These are phyloP conservation scores for Tragelaphus strepsiceros DNA, from an alignment of 2,113 vertebrate species.

Conservation along the genomic window DNA sequence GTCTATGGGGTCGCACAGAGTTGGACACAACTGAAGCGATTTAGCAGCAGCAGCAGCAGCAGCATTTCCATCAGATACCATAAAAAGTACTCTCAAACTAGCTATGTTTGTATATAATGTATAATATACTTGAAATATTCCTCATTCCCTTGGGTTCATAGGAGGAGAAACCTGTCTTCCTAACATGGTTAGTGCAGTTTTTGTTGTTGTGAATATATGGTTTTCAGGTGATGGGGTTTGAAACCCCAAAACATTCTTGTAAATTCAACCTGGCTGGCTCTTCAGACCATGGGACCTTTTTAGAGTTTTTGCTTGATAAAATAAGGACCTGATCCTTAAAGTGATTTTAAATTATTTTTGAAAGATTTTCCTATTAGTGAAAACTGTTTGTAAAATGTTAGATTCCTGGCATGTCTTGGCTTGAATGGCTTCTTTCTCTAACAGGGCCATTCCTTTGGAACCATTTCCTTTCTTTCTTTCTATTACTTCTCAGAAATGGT, in stretches of 20 bases:
- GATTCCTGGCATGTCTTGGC: not conserved
- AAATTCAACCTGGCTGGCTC: not conserved
- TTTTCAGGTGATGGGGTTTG: not conserved
- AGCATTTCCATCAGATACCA: not conserved
- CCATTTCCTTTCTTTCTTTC: not conserved
- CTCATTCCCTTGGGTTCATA: not conserved
- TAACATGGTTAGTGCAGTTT: not conserved
- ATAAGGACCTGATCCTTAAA: not conserved
- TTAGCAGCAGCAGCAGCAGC: too few relatives aligned
- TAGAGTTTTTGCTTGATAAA: not conserved
- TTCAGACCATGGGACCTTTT: not conserved
- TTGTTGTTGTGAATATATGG: not conserved
- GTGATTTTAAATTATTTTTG: not conserved
- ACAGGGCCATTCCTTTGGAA: not conserved
- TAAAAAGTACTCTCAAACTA: not conserved
- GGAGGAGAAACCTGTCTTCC: not conserved
- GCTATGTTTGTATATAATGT: not conserved
- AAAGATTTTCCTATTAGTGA: not conserved
- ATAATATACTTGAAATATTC: not conserved
- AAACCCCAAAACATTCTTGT: not conserved
- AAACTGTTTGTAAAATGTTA: not conserved
- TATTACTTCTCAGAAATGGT: not conserved
- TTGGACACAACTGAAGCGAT: too few relatives aligned
- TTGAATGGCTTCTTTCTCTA: not conserved
- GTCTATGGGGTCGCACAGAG: too few relatives aligned